Percentiles rank a stretch among this genome's conserved stretches.
phyloP scores from a whole-genome alignment of 2,888 invertebrate genomes.

The Rotaria sp. region DNA sequence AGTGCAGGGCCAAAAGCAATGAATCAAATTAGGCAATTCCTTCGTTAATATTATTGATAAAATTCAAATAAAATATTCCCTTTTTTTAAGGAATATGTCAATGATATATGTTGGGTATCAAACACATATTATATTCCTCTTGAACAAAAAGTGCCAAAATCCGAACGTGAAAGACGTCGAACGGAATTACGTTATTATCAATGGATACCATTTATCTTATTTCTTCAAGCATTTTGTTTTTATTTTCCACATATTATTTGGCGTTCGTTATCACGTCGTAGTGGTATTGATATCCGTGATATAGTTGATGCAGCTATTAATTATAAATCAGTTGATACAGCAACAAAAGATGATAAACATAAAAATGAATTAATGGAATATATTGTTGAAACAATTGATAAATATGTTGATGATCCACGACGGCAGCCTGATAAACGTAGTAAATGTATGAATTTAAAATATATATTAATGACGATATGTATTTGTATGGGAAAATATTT shows the following conservation, averaged over 20 bases:
- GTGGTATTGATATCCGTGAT: conserved; percentile 39
- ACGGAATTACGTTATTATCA: conserved; percentile 40
- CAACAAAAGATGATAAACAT: conserved; percentile 36
- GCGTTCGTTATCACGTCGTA: conserved; percentile 40
- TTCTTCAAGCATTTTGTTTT: conserved; percentile 40
- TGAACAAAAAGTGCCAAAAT: conserved; percentile 40
- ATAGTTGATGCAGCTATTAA: conserved; percentile 40
- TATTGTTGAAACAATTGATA: conserved; percentile 39
- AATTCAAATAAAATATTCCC: too few relatives aligned
- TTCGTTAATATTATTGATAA: too few relatives aligned
- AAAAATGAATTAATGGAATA: conserved; percentile 37
- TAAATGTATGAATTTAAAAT: not conserved
- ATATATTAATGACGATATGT: conserved; percentile 31
- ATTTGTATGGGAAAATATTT: conserved; percentile 39
- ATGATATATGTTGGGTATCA: conserved; percentile 41
- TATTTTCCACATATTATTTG: conserved; percentile 41
- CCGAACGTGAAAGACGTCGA: conserved; percentile 30
- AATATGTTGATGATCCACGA: conserved; percentile 41
- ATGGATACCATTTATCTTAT: conserved; percentile 41
- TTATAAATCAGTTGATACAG: conserved; percentile 40
- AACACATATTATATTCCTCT: conserved; percentile 41
- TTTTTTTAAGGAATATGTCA: conserved; percentile 40
- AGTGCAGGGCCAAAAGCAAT: too few relatives aligned
- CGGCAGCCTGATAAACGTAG: conserved; percentile 37
- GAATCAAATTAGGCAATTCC: too few relatives aligned